Conservation (phyloP, 2,888 invertebrate genomes). For the Lepeophtheirus nordmannii region DNA sequence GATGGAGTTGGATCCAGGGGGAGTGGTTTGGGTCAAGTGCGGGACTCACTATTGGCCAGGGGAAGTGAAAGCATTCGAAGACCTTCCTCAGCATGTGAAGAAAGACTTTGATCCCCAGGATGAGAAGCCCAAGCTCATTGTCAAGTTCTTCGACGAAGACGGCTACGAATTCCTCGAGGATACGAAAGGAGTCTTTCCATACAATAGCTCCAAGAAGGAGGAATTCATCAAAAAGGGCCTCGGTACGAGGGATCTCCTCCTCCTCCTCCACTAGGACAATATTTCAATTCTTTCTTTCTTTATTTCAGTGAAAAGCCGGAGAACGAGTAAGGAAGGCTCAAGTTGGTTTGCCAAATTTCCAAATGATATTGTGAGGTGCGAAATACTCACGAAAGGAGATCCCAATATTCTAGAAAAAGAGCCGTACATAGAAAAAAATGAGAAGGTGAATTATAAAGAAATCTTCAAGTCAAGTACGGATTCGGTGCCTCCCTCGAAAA, state of each 20-base stretch:
- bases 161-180: conserved; percentile 53
- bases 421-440: conserved; percentile 35
- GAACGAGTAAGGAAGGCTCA: conserved; percentile 37
- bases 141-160: conserved; percentile 25
- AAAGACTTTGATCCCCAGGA: conserved; percentile 1
- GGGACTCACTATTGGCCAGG: conserved; percentile 20
- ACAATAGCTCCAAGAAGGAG: conserved; percentile 57
- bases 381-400: conserved; percentile 53
- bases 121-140: conserved; percentile 12
- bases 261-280: no score
- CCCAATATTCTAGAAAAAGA: conserved; percentile 49
- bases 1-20: not conserved
- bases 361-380: conserved; percentile 55
- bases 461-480: conserved; percentile 37
- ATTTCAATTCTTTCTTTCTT: not conserved
- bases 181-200: conserved; percentile 52
- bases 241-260: no score
- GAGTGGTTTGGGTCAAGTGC: conserved; percentile 22
- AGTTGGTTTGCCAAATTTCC: conserved; percentile 57
- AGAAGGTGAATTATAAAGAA: conserved; percentile 40
- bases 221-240: conserved; percentile 67
- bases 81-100: not conserved
- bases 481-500: not conserved
- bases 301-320: conserved; percentile 30
- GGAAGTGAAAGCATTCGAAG: conserved; percentile 2